These are phyloP conservation scores for Phyllotreta cruciferae DNA, from an alignment of 2,888 invertebrate species.

Conservation along the genomic window DNA sequence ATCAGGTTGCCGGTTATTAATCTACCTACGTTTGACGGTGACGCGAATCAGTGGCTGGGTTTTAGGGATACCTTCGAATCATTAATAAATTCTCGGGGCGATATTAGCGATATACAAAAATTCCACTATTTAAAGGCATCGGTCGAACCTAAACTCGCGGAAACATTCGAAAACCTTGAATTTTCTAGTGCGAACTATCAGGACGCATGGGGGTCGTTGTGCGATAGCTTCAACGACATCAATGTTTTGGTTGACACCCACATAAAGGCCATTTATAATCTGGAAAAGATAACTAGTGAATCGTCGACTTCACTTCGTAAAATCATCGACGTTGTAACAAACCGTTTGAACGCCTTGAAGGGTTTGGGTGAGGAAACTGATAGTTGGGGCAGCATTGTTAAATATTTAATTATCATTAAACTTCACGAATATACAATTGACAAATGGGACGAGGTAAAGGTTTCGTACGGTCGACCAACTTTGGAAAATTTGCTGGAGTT, in stretches of 20 bases:
- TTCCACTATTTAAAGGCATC: conserved; percentile 2
- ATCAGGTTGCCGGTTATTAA: conserved; percentile 2
- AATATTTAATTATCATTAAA: background rate
- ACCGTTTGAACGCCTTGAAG: background rate
- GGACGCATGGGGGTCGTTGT: background rate
- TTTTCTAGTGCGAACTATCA: conserved; percentile 3
- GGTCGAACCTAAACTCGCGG: background rate
- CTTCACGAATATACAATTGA: too few species aligned
- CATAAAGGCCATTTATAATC: background rate
- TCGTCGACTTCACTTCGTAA: background rate
- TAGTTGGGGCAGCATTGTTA: background rate
- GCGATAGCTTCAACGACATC: background rate
- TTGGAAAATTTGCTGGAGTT: background rate
- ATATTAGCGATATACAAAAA: conserved; percentile 9
- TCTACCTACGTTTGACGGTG: background rate
- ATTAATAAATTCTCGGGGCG: background rate
- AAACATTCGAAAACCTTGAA: conserved; percentile 3
- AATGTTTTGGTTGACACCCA: background rate
- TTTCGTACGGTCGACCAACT: too few species aligned
- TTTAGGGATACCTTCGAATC: background rate
- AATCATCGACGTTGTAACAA: conserved; percentile 1
- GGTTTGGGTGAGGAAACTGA: background rate
- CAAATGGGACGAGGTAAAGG: background rate
- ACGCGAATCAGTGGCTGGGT: too few species aligned
- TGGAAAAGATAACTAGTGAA: background rate